These are phyloP conservation scores for Colletes latitarsis DNA, from an alignment of 1,140 invertebrate species.

Conservation along the genomic window DNA sequence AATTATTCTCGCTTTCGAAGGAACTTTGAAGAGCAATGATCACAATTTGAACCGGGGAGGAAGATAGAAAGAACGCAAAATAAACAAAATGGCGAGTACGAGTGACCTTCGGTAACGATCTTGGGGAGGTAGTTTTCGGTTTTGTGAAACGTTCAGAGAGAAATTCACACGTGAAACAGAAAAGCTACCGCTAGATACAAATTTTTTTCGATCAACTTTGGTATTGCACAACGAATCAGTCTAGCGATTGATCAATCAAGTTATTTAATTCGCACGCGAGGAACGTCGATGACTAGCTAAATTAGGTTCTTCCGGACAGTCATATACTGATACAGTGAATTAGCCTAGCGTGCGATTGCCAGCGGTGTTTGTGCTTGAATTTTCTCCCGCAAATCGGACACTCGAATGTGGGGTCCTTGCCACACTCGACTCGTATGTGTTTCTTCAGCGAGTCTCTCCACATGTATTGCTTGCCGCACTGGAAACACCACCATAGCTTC, in stretches of 20 bases:
- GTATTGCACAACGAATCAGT: too few species aligned
- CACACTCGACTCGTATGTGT: constrained; percentile 82
- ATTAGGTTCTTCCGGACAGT: constrained; percentile 20
- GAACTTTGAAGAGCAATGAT: too few species aligned
- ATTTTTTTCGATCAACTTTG: too few species aligned
- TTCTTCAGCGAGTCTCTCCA: constrained; percentile 79
- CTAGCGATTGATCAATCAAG: too few species aligned
- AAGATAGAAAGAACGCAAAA: not conserved
- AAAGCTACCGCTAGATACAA: too few species aligned
- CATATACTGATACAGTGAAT: constrained; percentile 68
- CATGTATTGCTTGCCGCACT: constrained; percentile 79
- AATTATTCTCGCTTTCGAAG: not conserved
- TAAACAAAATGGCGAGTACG: too few species aligned
- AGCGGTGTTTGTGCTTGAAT: constrained; percentile 81
- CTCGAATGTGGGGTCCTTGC: constrained; percentile 81
- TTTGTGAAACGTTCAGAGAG: too few species aligned
- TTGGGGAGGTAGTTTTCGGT: too few species aligned
- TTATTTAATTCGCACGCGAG: too few species aligned
- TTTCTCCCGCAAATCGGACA: constrained; percentile 81
- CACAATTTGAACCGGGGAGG: too few species aligned
- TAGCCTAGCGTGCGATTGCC: constrained; percentile 76
- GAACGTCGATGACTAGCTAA: not conserved
- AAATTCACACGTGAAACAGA: too few species aligned
- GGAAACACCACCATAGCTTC: constrained; percentile 71
- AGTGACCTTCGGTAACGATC: too few species aligned